A percentile compares a stretch with the other conserved stretches of the same genome.
Conservation (phyloP, 2,888 invertebrate species). For the Rutpela maculata region DNA sequence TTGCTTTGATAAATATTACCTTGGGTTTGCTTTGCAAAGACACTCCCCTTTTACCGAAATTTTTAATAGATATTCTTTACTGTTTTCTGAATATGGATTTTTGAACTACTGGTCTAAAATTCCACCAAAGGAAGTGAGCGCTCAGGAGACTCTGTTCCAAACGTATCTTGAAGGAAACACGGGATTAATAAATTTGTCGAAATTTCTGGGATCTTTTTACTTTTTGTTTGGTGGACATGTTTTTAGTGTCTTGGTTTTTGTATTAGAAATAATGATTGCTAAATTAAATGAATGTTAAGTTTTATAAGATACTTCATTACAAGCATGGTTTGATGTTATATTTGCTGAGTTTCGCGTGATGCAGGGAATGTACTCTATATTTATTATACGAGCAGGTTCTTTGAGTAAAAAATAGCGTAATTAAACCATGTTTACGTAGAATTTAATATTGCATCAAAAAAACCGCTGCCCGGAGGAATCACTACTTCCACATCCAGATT, state of each 20-base stretch:
- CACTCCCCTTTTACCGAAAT: slow-evolving; percentile 56
- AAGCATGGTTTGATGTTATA: too few species aligned
- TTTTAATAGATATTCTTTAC: slow-evolving; percentile 46
- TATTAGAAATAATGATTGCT: slow-evolving; percentile 42
- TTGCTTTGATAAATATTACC: slow-evolving; percentile 54
- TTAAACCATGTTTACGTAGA: too few species aligned
- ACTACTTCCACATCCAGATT: too few species aligned
- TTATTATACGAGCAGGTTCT: too few species aligned
- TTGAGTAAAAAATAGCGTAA: too few species aligned
- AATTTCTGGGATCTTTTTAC: slow-evolving; percentile 50
- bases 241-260: slow-evolving; percentile 47
- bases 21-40: slow-evolving; percentile 54
- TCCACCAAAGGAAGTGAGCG: slow-evolving; percentile 28
- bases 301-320: too few species aligned
- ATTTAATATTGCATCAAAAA: too few species aligned
- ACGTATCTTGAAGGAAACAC: slow-evolving; percentile 21
- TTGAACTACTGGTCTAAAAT: slow-evolving; percentile 51
- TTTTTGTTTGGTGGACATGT: slow-evolving; percentile 46
- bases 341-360: too few species aligned
- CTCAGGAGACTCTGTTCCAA: slow-evolving; percentile 42
- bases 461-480: too few species aligned
- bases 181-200: slow-evolving; percentile 43
- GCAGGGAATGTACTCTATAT: too few species aligned
- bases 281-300: background rate
- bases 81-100: slow-evolving; percentile 56